phyloP scores from a whole-genome alignment of 1,140 invertebrate species.

The Bombus ignitus region DNA sequence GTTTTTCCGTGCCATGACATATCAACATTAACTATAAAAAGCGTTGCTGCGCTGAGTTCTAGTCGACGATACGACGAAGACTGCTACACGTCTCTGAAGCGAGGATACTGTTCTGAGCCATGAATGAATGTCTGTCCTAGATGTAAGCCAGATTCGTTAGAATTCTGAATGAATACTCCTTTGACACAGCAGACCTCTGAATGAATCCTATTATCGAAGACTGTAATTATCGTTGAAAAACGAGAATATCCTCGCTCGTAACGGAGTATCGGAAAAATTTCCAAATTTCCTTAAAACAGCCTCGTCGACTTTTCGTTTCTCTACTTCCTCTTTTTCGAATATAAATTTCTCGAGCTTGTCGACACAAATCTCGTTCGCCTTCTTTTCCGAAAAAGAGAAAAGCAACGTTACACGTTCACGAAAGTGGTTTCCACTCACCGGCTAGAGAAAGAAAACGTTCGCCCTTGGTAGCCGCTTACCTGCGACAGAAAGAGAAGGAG shows the following conservation, averaged over 20 bases:
- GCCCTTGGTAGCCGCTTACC: not conserved
- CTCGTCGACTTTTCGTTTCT: too few relatives aligned
- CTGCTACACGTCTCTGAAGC: constrained; percentile 4
- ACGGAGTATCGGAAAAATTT: not conserved
- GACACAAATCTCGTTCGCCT: too few relatives aligned
- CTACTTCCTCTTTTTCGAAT: not conserved
- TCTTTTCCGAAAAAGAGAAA: not conserved
- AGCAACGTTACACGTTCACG: too few relatives aligned
- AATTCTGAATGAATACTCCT: constrained; percentile 23
- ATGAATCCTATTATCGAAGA: not conserved
- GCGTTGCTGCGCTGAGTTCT: not conserved
- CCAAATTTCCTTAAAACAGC: not conserved
- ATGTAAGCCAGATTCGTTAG: constrained; percentile 21
- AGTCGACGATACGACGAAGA: not conserved
- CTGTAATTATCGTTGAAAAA: not conserved
- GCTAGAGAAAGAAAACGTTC: not conserved
- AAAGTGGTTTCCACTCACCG: not conserved
- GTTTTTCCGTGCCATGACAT: not conserved
- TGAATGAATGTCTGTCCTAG: constrained; percentile 27
- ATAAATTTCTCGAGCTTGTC: not conserved
- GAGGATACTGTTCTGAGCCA: not conserved
- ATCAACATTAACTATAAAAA: not conserved
- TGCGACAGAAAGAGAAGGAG: not conserved
- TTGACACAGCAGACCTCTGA: not conserved
- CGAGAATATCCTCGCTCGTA: not conserved